Percentiles rank a stretch among this genome's conserved stretches.
These are phyloP conservation scores for Chondrilla cf. caribensis DNA, from an alignment of 37 sponge, comb jelly and placozoan genomes.

Conservation along the genomic window DNA sequence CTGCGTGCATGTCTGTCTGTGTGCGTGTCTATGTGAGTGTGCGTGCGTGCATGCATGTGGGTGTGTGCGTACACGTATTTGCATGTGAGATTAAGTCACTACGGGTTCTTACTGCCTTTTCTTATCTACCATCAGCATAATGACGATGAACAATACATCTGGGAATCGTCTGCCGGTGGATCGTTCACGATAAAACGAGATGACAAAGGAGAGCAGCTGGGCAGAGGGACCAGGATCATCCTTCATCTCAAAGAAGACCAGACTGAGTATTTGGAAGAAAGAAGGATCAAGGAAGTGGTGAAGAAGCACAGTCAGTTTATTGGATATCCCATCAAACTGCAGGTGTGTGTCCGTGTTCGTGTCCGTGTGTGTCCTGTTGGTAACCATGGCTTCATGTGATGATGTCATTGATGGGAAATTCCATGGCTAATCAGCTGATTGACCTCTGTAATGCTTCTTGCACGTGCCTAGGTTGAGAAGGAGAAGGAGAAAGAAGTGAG, in stretches of 20 bases:
- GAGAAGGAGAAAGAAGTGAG: constrained; percentile 96
- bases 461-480: constrained; percentile 84
- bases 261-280: constrained; percentile 94
- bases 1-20: neutral
- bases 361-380: neutral
- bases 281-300: constrained; percentile 87
- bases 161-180: constrained; percentile 97
- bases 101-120: no score
- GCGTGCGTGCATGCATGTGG: neutral
- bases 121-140: constrained; percentile 61
- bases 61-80: neutral
- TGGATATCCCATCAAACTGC: constrained; percentile 93
- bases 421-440: neutral
- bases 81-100: no score
- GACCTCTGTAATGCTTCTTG: neutral
- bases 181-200: constrained; percentile 90
- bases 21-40: neutral
- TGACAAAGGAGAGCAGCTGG: constrained; percentile 70
- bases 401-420: neutral
- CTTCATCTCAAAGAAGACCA: constrained; percentile 93
- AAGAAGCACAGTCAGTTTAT: constrained; percentile 99
- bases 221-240: constrained; percentile 88
- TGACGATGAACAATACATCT: constrained; percentile 98
- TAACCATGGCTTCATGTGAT: neutral
- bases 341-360: constrained; percentile 47